Evolutionary conservation across 2,113 vertebrate genomes (phyloP).

Genomic region (Rafetus swinhoei): DNA sequence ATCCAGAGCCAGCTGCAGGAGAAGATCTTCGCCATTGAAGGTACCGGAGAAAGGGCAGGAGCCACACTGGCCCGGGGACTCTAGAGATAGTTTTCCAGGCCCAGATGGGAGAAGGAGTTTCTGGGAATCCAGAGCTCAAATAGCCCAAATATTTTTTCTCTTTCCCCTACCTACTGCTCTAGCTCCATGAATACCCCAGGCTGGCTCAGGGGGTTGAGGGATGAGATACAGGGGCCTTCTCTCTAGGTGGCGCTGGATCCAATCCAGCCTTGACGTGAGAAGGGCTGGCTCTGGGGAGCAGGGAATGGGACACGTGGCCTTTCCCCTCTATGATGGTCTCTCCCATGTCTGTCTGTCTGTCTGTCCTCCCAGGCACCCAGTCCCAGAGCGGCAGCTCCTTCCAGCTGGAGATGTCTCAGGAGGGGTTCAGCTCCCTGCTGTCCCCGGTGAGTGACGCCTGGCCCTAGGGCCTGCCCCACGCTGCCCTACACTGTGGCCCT

Average conservation of each 20-base stretch:
- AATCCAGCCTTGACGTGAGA: background rate
- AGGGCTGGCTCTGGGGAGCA: background rate
- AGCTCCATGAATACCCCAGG: accelerated
- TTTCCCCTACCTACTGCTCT: background rate
- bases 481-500: background rate
- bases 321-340: background rate
- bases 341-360: background rate
- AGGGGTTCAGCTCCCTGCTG: constrained; percentile 73
- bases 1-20: constrained; percentile 81
- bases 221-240: background rate
- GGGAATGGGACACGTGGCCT: background rate
- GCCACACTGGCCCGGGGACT: accelerated
- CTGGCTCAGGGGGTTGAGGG: background rate
- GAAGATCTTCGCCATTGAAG: constrained; percentile 89
- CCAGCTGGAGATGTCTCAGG: constrained; percentile 77
- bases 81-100: background rate
- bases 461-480: accelerated
- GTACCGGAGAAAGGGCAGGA: constrained; percentile 6
- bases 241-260: too few species aligned
- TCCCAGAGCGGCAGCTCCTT: constrained; percentile 59
- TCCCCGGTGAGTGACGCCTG: constrained; percentile 37
- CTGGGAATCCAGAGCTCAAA: background rate
- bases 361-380: constrained; percentile 62
- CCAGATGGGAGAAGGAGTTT: background rate
- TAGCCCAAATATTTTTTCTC: background rate